phyloP scores from a whole-genome alignment of 2,113 vertebrate species.

The Tetrao urogallus region DNA sequence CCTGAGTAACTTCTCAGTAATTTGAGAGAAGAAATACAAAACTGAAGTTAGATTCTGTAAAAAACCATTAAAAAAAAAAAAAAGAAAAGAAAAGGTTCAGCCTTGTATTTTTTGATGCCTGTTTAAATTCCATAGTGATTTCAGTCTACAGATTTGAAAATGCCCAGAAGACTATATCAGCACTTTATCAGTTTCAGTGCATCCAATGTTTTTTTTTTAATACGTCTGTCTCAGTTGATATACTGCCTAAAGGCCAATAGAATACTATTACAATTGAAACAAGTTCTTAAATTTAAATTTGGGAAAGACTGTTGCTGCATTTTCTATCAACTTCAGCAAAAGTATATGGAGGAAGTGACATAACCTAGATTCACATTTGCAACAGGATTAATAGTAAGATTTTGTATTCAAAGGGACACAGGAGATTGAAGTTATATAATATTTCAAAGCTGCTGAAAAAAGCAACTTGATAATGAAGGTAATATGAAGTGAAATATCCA shows the following conservation, averaged over 20 bases:
- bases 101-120: not conserved
- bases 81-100: not conserved
- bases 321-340: slow-evolving; percentile 44
- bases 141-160: slow-evolving; percentile 23
- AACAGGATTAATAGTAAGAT: slow-evolving; percentile 44
- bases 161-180: slow-evolving; percentile 38
- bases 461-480: slow-evolving; percentile 60
- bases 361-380: slow-evolving; percentile 52
- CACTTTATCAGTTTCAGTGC: slow-evolving; percentile 38
- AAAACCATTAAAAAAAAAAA: not conserved
- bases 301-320: slow-evolving; percentile 36
- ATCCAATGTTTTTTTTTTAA: slow-evolving; percentile 42
- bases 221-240: slow-evolving; percentile 34
- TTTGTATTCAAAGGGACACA: slow-evolving; percentile 32
- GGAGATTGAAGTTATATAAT: slow-evolving; percentile 46
- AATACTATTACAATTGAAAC: slow-evolving; percentile 44
- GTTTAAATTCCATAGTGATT: not conserved
- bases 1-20: not conserved
- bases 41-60: not conserved
- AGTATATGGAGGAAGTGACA: not conserved
- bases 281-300: slow-evolving; percentile 55
- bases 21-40: not conserved
- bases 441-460: slow-evolving; percentile 63
- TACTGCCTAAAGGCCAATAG: slow-evolving; percentile 35
- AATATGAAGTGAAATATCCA: slow-evolving; percentile 56